A percentile compares a stretch with the other conserved stretches of the same genome.
Evolutionary conservation across 1,140 invertebrate species (phyloP).

Genomic region (Paramacrobiotus metropolitanus): DNA sequence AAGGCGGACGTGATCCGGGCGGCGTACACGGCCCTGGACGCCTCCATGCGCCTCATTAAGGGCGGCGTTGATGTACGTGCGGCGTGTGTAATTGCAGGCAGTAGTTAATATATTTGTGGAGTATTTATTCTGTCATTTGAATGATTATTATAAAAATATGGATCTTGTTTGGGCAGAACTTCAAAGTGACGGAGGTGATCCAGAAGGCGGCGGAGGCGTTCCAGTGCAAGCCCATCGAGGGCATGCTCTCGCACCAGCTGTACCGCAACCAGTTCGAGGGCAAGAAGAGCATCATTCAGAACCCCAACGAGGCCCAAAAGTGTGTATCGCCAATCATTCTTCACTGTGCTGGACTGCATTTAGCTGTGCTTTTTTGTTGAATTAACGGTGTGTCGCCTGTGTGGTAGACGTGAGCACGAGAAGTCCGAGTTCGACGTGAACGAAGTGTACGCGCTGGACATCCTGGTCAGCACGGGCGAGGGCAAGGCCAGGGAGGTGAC

Average conservation of each 20-base stretch:
- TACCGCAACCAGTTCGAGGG: constrained; percentile 71
- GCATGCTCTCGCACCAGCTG: constrained; percentile 92
- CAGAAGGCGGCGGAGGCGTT: constrained; percentile 73
- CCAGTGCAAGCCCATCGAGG: constrained; percentile 91
- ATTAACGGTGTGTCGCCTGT: neutral
- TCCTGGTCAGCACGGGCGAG: constrained; percentile 78
- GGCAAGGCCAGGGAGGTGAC: constrained; percentile 41
- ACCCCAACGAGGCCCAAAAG: constrained; percentile 78
- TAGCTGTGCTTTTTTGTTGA: constrained; percentile 4
- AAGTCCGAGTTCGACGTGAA: constrained; percentile 84
- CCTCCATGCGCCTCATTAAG: constrained; percentile 68
- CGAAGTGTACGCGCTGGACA: constrained; percentile 96
- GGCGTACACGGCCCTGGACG: constrained; percentile 79
- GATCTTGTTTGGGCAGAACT: too few relatives aligned
- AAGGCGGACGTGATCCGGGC: constrained; percentile 86
- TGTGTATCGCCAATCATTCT: constrained; percentile 11
- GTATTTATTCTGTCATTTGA: too few relatives aligned
- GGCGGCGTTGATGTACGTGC: constrained; percentile 54
- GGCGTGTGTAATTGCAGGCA: constrained; percentile 4
- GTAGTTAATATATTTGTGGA: neutral
- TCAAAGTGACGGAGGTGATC: constrained; percentile 69
- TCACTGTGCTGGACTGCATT: neutral
- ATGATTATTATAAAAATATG: too few relatives aligned
- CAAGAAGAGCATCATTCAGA: constrained; percentile 95
- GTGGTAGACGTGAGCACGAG: constrained; percentile 70